Conservation (phyloP, 1,140 invertebrate genomes). For the Ladona fulva region DNA sequence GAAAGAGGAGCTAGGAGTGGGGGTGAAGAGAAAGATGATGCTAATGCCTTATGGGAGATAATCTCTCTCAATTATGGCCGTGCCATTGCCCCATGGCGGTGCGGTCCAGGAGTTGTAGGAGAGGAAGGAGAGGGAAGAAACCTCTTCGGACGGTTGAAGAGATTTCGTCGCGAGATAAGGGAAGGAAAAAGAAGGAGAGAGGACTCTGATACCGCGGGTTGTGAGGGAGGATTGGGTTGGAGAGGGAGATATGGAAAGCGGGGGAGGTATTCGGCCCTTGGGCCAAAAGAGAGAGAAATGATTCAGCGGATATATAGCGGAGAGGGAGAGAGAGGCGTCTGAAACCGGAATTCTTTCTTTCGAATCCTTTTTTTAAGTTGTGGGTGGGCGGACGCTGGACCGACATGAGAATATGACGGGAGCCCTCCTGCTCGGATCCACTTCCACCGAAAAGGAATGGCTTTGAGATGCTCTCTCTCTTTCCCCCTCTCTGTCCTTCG, state of each 20-base stretch:
- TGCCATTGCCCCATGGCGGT: background rate
- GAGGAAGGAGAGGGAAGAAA: background rate
- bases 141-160: background rate
- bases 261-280: background rate
- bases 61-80: background rate
- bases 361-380: background rate
- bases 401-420: constrained; percentile 7
- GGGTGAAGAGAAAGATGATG: background rate
- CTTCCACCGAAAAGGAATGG: constrained; percentile 3
- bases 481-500: background rate
- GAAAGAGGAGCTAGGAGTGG: background rate
- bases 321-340: background rate
- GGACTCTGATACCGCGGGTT: background rate
- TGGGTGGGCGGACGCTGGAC: background rate
- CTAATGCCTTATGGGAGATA: constrained; percentile 4
- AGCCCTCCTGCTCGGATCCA: background rate
- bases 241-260: background rate
- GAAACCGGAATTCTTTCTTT: background rate
- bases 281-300: background rate
- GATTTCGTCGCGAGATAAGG: background rate
- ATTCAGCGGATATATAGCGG: background rate
- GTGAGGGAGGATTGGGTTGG: background rate
- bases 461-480: background rate
- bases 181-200: background rate
- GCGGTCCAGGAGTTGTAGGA: background rate